phyloP scores from a whole-genome alignment of 2,888 invertebrate species.

The Blera fallax region DNA sequence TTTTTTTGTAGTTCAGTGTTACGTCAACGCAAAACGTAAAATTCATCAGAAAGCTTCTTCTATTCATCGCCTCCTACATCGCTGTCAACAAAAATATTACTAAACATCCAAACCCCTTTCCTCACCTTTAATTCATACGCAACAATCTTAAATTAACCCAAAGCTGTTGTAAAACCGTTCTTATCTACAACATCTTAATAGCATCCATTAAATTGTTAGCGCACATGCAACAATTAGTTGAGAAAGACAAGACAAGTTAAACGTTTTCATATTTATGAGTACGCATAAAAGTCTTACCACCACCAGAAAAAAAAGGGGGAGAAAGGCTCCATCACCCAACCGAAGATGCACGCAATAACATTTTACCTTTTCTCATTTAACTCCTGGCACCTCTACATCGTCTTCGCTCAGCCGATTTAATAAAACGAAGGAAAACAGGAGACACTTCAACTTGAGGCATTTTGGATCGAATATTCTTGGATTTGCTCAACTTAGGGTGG shows the following conservation, averaged over 20 bases:
- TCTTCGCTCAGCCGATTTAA: neutral
- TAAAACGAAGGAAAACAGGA: conserved; percentile 2
- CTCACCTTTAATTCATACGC: neutral
- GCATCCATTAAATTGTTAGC: conserved; percentile 65
- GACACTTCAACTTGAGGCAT: conserved; percentile 38
- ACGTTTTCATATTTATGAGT: conserved; percentile 80
- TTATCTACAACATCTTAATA: conserved; percentile 34
- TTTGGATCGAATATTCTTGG: conserved; percentile 11
- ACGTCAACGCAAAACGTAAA: too few species aligned
- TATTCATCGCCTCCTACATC: too few species aligned
- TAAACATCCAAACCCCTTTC: neutral
- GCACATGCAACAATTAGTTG: conserved; percentile 79
- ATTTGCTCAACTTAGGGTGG: conserved; percentile 20
- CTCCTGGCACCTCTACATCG: neutral
- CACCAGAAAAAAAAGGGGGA: neutral
- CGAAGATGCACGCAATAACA: conserved; percentile 4
- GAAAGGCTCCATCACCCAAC: neutral
- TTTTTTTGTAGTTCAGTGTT: too few species aligned
- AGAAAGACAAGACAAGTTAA: conserved; percentile 76
- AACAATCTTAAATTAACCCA: conserved; percentile 78
- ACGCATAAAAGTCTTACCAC: conserved; percentile 77
- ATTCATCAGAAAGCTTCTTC: too few species aligned
- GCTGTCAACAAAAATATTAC: conserved; percentile 30
- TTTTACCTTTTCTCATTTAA: conserved; percentile 47
- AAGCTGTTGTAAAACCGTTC: conserved; percentile 78